Base-by-base conservation (phyloP, 2,797 vertebrate species). In the Capromys pilorides region DNA sequence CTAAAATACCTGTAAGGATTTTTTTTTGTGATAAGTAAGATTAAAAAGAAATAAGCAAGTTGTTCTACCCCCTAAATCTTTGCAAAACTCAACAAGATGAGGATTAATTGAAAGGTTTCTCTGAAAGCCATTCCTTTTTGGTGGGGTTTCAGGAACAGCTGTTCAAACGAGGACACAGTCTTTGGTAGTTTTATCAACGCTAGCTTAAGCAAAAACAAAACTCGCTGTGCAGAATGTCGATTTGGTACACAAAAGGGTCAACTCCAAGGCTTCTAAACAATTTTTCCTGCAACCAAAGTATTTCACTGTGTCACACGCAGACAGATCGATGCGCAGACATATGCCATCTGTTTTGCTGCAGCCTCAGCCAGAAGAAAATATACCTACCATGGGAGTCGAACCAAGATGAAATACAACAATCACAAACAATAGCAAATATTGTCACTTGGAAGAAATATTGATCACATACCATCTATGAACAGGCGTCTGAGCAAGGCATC, bases 111-210 rank as follows among this genome's bases (percentile, higher is more conserved):
- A 86, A 96, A 93, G 78, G 97, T 95, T 97, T 59, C 95, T 97
- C 95, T 81, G 97, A 83, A 96, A 97, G 97, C 85, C n/a, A 62
- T 95, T 81, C 89, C n/a, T 96, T 97, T 94, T 94, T 95, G 75
- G 67, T 96, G 94, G 71, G 94, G 62, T 66, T 97, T 97, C 51
- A 92, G 97, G 87, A 97, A 92, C 16, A 84, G 57, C 61, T 54
- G 2, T 95, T 97, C 97, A 95, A 97, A 77, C 93, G 0, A 0
- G 97, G 97, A 97, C 88, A 94, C 77, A 62, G 62, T 97, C 94
- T 97, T 97, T 97, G 95, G 98, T 97, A n/a, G 92, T 84, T 96
- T 97, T 96, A 97, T 98, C 97, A 98, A 98, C 98, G 97, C 86
- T 81, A 93, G 93, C 97, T 98, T 97, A 98, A 98, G 95, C 83